phyloP scores from a whole-genome alignment of 2,888 invertebrate species.

The Malthinus flaveolus region DNA sequence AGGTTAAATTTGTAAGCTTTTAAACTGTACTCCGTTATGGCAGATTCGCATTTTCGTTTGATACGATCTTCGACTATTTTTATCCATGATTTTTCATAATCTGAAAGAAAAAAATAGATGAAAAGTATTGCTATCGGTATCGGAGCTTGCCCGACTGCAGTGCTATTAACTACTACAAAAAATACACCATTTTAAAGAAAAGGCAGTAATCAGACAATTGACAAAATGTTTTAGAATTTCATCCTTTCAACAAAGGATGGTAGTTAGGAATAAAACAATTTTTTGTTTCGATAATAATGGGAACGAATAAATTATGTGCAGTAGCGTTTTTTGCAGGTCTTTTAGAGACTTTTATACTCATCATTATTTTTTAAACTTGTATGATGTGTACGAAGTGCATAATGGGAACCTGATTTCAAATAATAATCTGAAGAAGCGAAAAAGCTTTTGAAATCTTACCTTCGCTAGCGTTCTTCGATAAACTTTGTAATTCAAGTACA shows the following conservation, averaged over 20 bases:
- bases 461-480: constrained; percentile 60
- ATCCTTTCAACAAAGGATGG: no score
- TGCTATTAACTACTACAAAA: not conserved
- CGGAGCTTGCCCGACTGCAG: no score
- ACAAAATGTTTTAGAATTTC: not conserved
- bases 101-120: constrained; percentile 38
- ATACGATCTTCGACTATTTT: constrained; percentile 66
- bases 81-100: constrained; percentile 65
- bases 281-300: no score
- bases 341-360: no score
- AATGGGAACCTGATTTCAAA: not conserved
- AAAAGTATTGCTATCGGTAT: no score
- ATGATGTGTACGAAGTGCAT: no score
- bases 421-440: not conserved
- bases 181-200: no score
- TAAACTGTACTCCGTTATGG: constrained; percentile 56
- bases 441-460: constrained; percentile 54
- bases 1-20: constrained; percentile 34
- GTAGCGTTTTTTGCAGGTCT: no score
- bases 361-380: no score
- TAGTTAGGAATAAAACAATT: no score
- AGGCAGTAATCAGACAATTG: no score
- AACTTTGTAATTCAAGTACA: constrained; percentile 60
- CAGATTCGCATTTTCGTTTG: constrained; percentile 58
- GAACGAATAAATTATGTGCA: no score